Conservation (phyloP, 1,140 invertebrate genomes). For the Drosophila oshimai region DNA sequence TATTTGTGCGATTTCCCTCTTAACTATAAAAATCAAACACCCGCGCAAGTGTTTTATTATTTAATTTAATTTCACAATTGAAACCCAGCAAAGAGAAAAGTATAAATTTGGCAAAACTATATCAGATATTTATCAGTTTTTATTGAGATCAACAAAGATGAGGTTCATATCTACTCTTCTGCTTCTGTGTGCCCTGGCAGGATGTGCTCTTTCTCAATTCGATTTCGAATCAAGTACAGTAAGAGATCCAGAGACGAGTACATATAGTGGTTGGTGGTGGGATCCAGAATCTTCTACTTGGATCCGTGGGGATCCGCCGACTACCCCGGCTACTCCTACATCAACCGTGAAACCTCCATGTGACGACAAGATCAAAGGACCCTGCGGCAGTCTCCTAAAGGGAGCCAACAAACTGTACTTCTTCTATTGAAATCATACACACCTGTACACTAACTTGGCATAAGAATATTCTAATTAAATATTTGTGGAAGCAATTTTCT, state of each 20-base stretch:
- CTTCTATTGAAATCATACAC: slow-evolving; percentile 15
- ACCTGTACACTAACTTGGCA: no score
- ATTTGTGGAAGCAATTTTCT: no score
- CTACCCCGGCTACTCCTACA: neutral
- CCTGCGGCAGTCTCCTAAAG: neutral
- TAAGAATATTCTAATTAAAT: no score
- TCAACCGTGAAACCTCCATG: neutral
- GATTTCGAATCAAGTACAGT: no score
- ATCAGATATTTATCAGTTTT: neutral
- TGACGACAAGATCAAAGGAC: neutral
- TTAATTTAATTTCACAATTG: neutral
- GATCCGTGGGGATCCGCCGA: no score
- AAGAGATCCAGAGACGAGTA: neutral
- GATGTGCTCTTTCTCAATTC: neutral
- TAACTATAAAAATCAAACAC: neutral
- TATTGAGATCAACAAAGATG: neutral
- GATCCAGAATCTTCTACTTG: no score
- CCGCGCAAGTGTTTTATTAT: neutral
- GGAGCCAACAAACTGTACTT: slow-evolving; percentile 9
- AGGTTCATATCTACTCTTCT: neutral
- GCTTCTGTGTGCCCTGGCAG: neutral
- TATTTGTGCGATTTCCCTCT: neutral
- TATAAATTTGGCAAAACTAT: neutral
- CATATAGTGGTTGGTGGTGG: no score
- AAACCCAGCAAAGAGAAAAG: neutral